These are phyloP conservation scores for Drosophila tropicalis DNA, from an alignment of 1,140 invertebrate genomes.

Conservation along the genomic window DNA sequence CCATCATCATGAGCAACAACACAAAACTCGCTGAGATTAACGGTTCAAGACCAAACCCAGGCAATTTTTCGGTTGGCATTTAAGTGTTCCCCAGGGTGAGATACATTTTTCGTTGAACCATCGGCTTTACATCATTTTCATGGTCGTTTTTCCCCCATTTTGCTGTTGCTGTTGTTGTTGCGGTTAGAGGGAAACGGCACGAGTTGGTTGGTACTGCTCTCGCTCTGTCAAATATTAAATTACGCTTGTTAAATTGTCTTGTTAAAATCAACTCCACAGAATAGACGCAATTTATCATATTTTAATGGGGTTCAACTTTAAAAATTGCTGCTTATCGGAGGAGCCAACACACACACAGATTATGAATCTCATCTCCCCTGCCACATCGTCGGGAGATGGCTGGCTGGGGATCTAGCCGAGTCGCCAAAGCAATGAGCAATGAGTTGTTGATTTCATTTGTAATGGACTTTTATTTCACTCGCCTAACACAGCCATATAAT, in stretches of 20 bases:
- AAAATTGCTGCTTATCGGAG: constrained; percentile 73
- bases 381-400: neutral
- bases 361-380: constrained; percentile 5
- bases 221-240: constrained; percentile 82
- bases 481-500: constrained; percentile 70
- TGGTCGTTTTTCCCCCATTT: constrained; percentile 74
- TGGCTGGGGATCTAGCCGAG: constrained; percentile 17
- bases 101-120: constrained; percentile 74
- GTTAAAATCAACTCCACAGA: constrained; percentile 82
- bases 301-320: constrained; percentile 77
- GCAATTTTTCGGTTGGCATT: constrained; percentile 80
- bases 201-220: constrained; percentile 31
- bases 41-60: constrained; percentile 69
- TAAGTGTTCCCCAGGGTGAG: constrained; percentile 82
- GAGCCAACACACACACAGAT: constrained; percentile 16
- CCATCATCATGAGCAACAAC: neutral
- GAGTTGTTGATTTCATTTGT: constrained; percentile 82
- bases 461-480: constrained; percentile 81
- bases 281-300: constrained; percentile 83
- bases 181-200: constrained; percentile 52
- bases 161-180: constrained; percentile 70
- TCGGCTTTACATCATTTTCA: constrained; percentile 80
- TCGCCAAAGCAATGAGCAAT: constrained; percentile 79
- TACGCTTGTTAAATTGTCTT: constrained; percentile 83
- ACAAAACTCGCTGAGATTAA: constrained; percentile 62